Evolutionary conservation across 2,888 invertebrate species (phyloP).

Genomic region (Polymixis lichenea): DNA sequence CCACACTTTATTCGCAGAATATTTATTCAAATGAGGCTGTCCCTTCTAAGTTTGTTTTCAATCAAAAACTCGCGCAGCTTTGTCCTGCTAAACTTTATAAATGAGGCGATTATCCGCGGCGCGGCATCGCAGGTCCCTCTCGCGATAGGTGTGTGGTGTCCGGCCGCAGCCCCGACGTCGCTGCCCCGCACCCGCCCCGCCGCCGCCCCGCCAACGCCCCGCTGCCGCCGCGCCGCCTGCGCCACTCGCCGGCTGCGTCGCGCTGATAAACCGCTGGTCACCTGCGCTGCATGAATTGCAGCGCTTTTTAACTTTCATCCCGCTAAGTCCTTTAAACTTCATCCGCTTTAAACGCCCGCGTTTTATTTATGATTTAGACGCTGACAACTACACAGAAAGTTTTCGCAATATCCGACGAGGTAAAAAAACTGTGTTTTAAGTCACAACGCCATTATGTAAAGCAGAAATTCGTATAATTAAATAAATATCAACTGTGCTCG

Average conservation of each 20-base stretch:
- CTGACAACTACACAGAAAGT: conserved; percentile 83
- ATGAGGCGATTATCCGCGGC: conserved; percentile 90
- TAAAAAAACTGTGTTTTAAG: conserved; percentile 74
- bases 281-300: conserved; percentile 90
- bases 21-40: conserved; percentile 91
- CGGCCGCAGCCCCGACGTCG: conserved; percentile 61
- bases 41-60: conserved; percentile 91
- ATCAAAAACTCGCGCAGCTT: conserved; percentile 90
- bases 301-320: conserved; percentile 89
- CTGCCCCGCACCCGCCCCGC: conserved; percentile 56
- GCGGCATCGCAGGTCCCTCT: conserved; percentile 79
- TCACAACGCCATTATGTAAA: conserved; percentile 75
- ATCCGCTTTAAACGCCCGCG: conserved; percentile 84
- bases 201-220: conserved; percentile 34
- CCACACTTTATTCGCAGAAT: conserved; percentile 91
- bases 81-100: conserved; percentile 90
- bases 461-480: conserved; percentile 70
- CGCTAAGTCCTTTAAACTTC: conserved; percentile 87
- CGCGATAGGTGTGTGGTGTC: conserved; percentile 82
- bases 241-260: conserved; percentile 77
- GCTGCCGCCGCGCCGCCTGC: conserved; percentile 57
- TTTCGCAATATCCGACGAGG: conserved; percentile 73
- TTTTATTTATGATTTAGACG: conserved; percentile 88
- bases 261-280: conserved; percentile 89
- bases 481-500: conserved; percentile 62